Base-by-base conservation (phyloP, 35 echinoderm and acorn worm genomes). In the Diadema setosum region DNA sequence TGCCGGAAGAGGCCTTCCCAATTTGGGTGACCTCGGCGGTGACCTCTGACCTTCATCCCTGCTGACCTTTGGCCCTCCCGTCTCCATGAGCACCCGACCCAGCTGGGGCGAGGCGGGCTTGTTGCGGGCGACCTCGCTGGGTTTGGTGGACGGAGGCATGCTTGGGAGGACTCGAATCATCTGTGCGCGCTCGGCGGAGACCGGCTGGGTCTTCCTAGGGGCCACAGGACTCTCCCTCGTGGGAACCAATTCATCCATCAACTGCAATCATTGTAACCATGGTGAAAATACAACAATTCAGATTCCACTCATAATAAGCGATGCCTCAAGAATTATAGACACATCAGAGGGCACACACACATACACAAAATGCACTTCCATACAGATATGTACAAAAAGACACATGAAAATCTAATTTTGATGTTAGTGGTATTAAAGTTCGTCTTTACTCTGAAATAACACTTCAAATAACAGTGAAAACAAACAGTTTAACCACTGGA, bases 11-110 rank as follows among this genome's bases (percentile, higher is more conserved):
- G 73, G 35, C 21, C 73, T 33, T n/a, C 35, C 73, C 40, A 78
- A 18, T 36, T 78, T 39, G 24, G 73, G 73, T 78, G 73, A 78
- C 73, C 73, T 44, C 9, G 73, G 73, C 24, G 73, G 73, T 44
- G 73, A 78, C 17, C 73, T 78, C 40, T 78, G 73, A 78, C 73
- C 73, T 41, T 78, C 73, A 16, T 78, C 73, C n/a, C 73, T 78
- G 48, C 9, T n/a, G 9, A 11, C n/a, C n/a, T 52, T 9, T 11
- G 9, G 9, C n/a, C 48, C 48, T 11, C 9, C 48, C 48, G 9
- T n/a, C 9, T 9, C n/a, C 9, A n/a, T n/a, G 48, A 11, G n/a
- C 35, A 78, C 29, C 73, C 73, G 39, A 41, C 73, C 73, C 1
- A 78, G 73, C n/a, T 78, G 29, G 20, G 73, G 73, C 24, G 73